Percentiles rank a stretch among this genome's conserved stretches.
phyloP scores from a whole-genome alignment of 1,140 invertebrate species.

The Aphelenchoides avenae region DNA sequence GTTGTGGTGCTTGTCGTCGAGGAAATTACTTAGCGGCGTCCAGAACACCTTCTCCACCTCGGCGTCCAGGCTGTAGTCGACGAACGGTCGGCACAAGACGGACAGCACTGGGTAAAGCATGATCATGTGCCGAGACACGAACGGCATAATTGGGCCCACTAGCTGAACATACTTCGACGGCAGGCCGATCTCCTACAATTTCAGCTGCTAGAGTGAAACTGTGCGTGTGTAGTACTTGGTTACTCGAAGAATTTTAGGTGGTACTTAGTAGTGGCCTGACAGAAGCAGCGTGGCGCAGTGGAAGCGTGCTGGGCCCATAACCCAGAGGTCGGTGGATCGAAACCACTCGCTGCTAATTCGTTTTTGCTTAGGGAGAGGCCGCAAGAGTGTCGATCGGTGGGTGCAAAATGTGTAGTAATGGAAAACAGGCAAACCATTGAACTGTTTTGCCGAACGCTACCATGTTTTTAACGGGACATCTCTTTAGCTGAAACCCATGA shows the following conservation, averaged over 20 bases:
- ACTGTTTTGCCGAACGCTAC: no score
- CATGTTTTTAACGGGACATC: no score
- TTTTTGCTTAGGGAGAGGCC: no score
- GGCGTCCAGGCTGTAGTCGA: constrained; percentile 3
- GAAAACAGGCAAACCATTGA: no score
- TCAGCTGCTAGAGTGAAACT: no score
- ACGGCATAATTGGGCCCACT: constrained; percentile 4
- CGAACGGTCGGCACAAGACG: constrained; percentile 1
- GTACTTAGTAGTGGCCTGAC: no score
- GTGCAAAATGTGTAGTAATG: no score
- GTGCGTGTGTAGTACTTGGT: no score
- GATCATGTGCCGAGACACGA: constrained; percentile 4
- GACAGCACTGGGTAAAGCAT: constrained; percentile 6
- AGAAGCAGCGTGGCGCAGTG: constrained; percentile 92
- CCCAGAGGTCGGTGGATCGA: constrained; percentile 92
- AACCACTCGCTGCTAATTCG: constrained; percentile 88
- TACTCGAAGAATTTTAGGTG: no score
- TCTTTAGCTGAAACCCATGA: no score
- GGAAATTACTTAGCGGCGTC: constrained; percentile 8
- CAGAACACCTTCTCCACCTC: constrained; percentile 11
- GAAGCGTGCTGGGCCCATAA: constrained; percentile 95
- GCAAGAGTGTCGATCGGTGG: no score
- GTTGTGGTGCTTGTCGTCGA: constrained; percentile 1
- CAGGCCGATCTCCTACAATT: constrained; percentile 15
- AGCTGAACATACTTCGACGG: constrained; percentile 2